These are phyloP conservation scores for Nephrotoma guestfalica DNA, from an alignment of 2,888 invertebrate genomes.

Conservation along the genomic window DNA sequence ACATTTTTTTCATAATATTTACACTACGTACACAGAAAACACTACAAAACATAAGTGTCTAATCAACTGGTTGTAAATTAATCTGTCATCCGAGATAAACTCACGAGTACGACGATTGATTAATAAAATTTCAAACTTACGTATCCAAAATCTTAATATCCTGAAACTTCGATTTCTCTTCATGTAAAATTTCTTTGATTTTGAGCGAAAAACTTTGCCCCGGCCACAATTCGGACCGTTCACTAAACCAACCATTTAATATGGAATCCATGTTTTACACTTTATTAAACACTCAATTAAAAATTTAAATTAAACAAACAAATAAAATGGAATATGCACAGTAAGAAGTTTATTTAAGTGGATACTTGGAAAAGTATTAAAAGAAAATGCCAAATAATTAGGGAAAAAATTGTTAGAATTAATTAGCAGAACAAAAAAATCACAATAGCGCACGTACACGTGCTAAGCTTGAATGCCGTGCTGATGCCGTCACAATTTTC, in stretches of 20 bases:
- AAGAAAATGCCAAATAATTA: not conserved
- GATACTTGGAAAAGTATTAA: not conserved
- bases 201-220: conserved; percentile 79
- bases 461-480: not conserved
- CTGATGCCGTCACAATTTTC: not conserved
- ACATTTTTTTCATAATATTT: not conserved
- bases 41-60: not conserved
- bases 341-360: not conserved
- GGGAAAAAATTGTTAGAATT: not conserved
- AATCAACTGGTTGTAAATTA: not conserved
- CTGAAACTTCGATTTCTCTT: conserved; percentile 70
- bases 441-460: not conserved
- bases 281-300: not conserved
- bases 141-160: conserved; percentile 72
- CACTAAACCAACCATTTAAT: conserved; percentile 83
- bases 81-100: not conserved
- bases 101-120: not conserved
- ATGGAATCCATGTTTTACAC: conserved; percentile 46
- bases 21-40: not conserved
- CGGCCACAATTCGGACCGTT: conserved; percentile 79
- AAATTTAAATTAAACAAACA: not conserved
- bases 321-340: not conserved
- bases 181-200: conserved; percentile 62
- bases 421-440: not conserved
- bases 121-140: conserved; percentile 32